Base-by-base conservation (phyloP, 2,888 invertebrate genomes). In the Dascillus cervinus region DNA sequence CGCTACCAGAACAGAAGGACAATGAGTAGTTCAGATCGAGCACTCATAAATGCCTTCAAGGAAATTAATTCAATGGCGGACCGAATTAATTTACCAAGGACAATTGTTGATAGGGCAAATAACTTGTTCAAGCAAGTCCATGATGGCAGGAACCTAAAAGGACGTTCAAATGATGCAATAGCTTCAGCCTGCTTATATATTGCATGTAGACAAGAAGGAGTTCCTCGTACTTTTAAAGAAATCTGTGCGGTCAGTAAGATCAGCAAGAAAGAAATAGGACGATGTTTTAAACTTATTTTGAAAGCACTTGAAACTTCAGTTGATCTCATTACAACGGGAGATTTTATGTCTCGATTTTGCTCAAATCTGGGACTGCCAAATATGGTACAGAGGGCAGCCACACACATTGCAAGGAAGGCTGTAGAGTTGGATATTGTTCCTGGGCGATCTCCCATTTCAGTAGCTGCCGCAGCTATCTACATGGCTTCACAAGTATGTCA, bases 331-430 rank as follows among this genome's bases (percentile, higher is more conserved):
- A 98, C 96, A 0, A 97, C 96, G 1, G 95, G 91, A 1, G 98
- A 99, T 61, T 98, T 98, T 62, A 98, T 99, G 97, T 95, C 94
- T 13, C 75, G 90, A 47, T 99, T 99, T 69, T 99, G 98, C 62
- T 88, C 95, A 0, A 97, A 96, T 62, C 71, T 98, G 47, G 84
- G 82, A n/a, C 56, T 90, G 26, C 87, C 95, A 0, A 87, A 86
- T 51, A 82, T 83, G 64, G 89, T 90, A 3, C 91, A 91, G 60
- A 72, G 84, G 44, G 96, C 94, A 2, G 98, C 98, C 0, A 96
- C 96, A 0, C 85, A 92, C 55, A 98, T 98, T 55, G 97, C 98
- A 0, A 77, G 88, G 55, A 91, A 90, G 58, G 97, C 97, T 2
- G 94, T 94, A 0, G 96, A 98, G 57, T 68, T 94, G 66, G 96